Conservation (phyloP, 2,888 invertebrate genomes). For the Sialis fuliginosa region DNA sequence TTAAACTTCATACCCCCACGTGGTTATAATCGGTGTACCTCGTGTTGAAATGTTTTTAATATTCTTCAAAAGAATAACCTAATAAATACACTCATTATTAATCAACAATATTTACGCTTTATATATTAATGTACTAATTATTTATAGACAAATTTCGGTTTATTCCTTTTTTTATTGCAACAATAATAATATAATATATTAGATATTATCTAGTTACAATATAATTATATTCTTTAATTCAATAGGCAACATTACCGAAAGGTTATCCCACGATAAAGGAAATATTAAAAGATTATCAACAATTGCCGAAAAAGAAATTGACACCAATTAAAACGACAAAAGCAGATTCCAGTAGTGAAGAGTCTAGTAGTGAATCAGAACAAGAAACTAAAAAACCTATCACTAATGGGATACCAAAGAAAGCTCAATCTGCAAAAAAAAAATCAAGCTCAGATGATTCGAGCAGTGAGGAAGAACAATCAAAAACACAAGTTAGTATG, state of each 20-base stretch:
- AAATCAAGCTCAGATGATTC: slow-evolving; percentile 4
- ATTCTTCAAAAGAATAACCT: background rate
- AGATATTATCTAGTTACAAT: background rate
- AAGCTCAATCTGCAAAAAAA: background rate
- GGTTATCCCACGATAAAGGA: slow-evolving; percentile 46
- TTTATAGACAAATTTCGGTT: background rate
- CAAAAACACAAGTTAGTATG: background rate
- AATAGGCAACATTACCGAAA: slow-evolving; percentile 43
- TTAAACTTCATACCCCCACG: slow-evolving; percentile 7
- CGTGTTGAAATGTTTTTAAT: slow-evolving; percentile 4
- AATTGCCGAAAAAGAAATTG: slow-evolving; percentile 29
- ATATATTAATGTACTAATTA: background rate
- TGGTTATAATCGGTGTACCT: slow-evolving; percentile 5
- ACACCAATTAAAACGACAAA: slow-evolving; percentile 17
- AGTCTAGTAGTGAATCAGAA: slow-evolving; percentile 6
- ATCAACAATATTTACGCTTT: too few relatives aligned
- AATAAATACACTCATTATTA: background rate
- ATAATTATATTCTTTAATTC: slow-evolving; percentile 14
- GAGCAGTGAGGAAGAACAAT: slow-evolving; percentile 1
- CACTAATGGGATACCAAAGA: slow-evolving; percentile 15
- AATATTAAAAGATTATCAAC: slow-evolving; percentile 36
- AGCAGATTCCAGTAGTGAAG: slow-evolving; percentile 18
- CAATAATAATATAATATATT: background rate
- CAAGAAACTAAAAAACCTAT: slow-evolving; percentile 13
- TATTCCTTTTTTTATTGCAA: background rate